These are phyloP conservation scores for Clepsis dumicolana DNA, from an alignment of 2,888 invertebrate species.

Conservation along the genomic window DNA sequence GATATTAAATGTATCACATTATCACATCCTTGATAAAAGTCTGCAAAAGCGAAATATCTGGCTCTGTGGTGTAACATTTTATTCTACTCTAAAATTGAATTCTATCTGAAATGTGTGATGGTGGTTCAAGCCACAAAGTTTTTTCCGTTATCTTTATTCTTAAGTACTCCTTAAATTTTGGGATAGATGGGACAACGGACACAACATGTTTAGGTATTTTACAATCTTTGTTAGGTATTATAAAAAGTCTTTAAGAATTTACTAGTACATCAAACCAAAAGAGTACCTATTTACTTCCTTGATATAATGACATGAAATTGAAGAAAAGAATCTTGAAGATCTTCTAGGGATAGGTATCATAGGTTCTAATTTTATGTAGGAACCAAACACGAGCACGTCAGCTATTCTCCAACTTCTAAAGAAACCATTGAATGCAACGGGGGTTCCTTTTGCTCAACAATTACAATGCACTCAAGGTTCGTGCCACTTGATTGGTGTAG, in stretches of 20 bases:
- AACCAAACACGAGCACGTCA: neutral
- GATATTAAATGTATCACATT: constrained; percentile 6
- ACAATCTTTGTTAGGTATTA: too few relatives aligned
- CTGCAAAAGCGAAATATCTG: neutral
- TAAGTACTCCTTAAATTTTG: too few relatives aligned
- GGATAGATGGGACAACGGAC: too few relatives aligned
- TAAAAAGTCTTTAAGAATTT: too few relatives aligned
- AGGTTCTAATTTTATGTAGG: neutral
- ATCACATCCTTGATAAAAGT: constrained; percentile 1
- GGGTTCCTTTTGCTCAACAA: constrained; percentile 36
- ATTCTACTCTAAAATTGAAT: too few relatives aligned
- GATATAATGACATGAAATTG: too few relatives aligned
- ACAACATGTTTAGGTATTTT: too few relatives aligned
- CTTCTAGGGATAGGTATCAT: too few relatives aligned
- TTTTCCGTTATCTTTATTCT: too few relatives aligned
- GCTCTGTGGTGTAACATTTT: neutral
- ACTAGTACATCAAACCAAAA: too few relatives aligned
- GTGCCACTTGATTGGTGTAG: constrained; percentile 57
- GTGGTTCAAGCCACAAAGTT: neutral
- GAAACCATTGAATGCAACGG: constrained; percentile 4
- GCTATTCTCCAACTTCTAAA: neutral
- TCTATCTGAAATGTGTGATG: neutral
- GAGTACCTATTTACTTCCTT: too few relatives aligned
- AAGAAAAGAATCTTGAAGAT: too few relatives aligned
- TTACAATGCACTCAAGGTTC: constrained; percentile 52